phyloP scores from a whole-genome alignment of 2,797 vertebrate species.

The Ptychobarbus kaznakovi region DNA sequence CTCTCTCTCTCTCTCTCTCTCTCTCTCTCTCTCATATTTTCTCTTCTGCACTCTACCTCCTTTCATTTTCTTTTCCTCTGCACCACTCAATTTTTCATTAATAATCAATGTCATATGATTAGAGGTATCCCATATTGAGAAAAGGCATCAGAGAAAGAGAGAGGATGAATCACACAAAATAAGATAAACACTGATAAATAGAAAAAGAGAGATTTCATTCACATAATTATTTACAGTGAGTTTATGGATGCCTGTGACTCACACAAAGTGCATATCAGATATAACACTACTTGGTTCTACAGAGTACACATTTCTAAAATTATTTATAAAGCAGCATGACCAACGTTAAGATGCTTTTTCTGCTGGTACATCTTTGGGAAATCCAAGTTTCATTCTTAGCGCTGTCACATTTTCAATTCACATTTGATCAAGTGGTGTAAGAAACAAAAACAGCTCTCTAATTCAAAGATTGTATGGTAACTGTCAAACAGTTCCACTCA shows the following conservation, averaged over 20 bases:
- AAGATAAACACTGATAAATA: neutral
- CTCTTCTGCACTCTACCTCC: neutral
- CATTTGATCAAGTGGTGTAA: conserved; percentile 28
- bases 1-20: neutral
- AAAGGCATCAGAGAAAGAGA: conserved; percentile 4
- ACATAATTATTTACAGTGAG: conserved; percentile 7
- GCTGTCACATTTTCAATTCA: conserved; percentile 36
- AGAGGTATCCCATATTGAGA: conserved; percentile 12
- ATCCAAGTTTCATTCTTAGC: conserved; percentile 26
- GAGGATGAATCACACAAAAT: conserved; percentile 4
- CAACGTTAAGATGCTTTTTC: neutral
- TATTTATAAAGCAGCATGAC: neutral
- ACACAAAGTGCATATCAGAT: conserved; percentile 24
- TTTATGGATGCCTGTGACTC: neutral
- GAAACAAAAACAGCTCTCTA: conserved; percentile 40
- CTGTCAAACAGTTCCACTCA: conserved; percentile 36
- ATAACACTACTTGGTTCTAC: neutral
- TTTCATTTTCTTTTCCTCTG: neutral
- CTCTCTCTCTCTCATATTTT: neutral
- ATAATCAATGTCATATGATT: conserved; percentile 21
- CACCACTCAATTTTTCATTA: neutral
- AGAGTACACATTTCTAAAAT: conserved; percentile 7
- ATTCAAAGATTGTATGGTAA: conserved; percentile 43
- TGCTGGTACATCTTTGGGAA: conserved; percentile 20
- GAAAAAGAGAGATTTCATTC: conserved; percentile 2